phyloP scores from a whole-genome alignment of 2,113 vertebrate genomes.

The Rhagologus leucostigma region DNA sequence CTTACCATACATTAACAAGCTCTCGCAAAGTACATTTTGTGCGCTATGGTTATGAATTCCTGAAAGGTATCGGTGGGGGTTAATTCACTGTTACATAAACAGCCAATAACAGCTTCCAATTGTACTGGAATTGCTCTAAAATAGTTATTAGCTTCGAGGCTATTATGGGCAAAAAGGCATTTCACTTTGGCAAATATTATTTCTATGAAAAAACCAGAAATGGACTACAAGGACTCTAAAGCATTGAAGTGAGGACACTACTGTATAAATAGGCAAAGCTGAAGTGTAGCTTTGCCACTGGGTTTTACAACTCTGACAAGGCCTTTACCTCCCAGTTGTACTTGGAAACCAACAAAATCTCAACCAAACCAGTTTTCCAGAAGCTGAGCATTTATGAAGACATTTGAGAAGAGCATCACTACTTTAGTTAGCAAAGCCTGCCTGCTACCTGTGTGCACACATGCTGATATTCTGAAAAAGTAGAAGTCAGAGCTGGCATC shows the following conservation, averaged over 20 bases:
- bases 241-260: not conserved
- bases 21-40: not conserved
- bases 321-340: not conserved
- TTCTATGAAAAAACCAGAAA: not conserved
- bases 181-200: not conserved
- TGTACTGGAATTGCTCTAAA: slow-evolving; percentile 33
- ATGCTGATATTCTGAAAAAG: not conserved
- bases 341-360: not conserved
- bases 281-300: not conserved
- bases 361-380: not conserved
- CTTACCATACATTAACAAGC: not conserved
- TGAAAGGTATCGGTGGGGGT: slow-evolving; percentile 41
- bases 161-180: not conserved
- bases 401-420: not conserved
- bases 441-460: fast-evolving
- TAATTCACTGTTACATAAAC: slow-evolving; percentile 58
- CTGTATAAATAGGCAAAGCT: not conserved
- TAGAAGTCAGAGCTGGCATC: not conserved
- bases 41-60: not conserved
- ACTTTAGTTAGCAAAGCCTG: not conserved
- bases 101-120: slow-evolving; percentile 11
- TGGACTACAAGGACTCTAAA: not conserved
- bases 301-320: not conserved
- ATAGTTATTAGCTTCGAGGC: slow-evolving; percentile 31
- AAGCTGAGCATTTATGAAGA: not conserved